Evolutionary conservation across 1,140 invertebrate species (phyloP).

Genomic region (Saccostrea glomerata): DNA sequence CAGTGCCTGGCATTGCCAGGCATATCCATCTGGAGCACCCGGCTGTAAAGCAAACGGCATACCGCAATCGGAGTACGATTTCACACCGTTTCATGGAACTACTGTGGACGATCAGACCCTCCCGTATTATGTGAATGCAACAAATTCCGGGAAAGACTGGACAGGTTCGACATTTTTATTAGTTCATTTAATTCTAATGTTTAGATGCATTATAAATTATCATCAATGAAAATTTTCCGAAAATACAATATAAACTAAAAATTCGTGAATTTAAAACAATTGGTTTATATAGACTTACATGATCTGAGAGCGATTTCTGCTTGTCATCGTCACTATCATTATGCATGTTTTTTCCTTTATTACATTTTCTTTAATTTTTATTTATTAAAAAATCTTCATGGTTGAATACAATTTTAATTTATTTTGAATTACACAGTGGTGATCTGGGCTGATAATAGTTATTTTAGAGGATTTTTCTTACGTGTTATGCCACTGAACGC

Average conservation of each 20-base stretch:
- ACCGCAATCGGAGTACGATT: not conserved
- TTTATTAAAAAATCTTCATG: no score
- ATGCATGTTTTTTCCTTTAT: no score
- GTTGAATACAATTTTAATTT: no score
- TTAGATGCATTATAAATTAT: no score
- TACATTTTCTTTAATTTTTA: no score
- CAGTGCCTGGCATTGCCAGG: not conserved
- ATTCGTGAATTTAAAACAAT: no score
- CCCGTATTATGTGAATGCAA: not conserved
- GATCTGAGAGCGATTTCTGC: no score
- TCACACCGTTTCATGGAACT: not conserved
- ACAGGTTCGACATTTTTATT: not conserved
- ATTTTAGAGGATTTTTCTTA: constrained; percentile 12
- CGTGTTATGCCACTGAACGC: not conserved
- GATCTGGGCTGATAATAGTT: not conserved
- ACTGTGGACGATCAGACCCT: not conserved
- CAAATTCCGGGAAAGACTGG: not conserved
- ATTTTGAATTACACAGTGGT: not conserved
- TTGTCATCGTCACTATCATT: no score
- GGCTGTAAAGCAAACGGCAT: not conserved
- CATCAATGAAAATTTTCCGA: no score
- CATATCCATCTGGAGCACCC: not conserved
- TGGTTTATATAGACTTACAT: no score
- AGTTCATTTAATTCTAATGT: no score
- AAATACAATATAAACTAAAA: no score